A percentile compares a stretch with the other conserved stretches of the same genome.
These are phyloP conservation scores for Noctua pronuba DNA, from an alignment of 2,888 invertebrate species.

Conservation along the genomic window DNA sequence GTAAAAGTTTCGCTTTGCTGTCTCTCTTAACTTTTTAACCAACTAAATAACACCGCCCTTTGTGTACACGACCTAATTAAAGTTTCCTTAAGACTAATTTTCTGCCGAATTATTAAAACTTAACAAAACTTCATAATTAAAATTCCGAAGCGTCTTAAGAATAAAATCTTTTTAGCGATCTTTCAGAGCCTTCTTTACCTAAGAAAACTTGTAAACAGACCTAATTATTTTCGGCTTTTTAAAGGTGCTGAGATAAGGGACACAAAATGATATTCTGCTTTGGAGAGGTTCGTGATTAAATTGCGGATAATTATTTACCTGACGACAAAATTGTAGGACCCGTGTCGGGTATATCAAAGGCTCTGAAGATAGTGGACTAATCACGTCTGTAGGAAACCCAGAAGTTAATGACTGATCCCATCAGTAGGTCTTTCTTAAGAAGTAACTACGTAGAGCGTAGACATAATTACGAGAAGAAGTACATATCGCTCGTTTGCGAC, in stretches of 20 bases:
- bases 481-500: too few species aligned
- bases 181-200: conserved; percentile 61
- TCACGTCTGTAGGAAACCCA: not conserved
- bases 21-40: conserved; percentile 52
- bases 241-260: conserved; percentile 42
- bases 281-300: conserved; percentile 47
- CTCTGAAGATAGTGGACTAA: conserved; percentile 26
- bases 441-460: not conserved
- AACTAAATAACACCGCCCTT: conserved; percentile 72
- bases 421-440: not conserved
- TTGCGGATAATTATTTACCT: conserved; percentile 57
- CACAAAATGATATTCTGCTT: conserved; percentile 58
- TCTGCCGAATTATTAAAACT: conserved; percentile 82
- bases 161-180: conserved; percentile 71
- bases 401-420: not conserved
- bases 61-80: conserved; percentile 83
- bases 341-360: conserved; percentile 47
- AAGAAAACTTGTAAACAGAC: conserved; percentile 62
- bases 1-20: conserved; percentile 42
- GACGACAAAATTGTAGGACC: conserved; percentile 31
- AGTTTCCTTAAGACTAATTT: conserved; percentile 81
- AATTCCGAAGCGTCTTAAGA: conserved; percentile 73
- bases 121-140: conserved; percentile 79
- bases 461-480: not conserved
- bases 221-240: conserved; percentile 63